These are phyloP conservation scores for Diplodus puntazzo DNA, from an alignment of 2,797 vertebrate species.

Conservation along the genomic window DNA sequence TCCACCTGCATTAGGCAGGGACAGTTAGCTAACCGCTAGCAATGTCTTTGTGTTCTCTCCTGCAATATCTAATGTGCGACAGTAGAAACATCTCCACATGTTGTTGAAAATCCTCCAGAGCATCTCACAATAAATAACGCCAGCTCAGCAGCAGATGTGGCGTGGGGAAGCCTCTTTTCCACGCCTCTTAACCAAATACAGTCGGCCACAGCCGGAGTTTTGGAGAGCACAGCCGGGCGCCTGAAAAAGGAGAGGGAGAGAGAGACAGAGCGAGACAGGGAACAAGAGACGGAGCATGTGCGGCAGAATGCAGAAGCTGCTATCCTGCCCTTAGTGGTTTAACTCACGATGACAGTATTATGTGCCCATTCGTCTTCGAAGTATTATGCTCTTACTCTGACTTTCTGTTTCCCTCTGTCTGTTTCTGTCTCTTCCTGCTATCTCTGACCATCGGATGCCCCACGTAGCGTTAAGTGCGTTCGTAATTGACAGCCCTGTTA, in stretches of 20 bases:
- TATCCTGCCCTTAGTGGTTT: constrained; percentile 71
- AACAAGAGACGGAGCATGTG: constrained; percentile 55
- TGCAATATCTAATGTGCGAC: constrained; percentile 75
- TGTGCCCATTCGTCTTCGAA: constrained; percentile 80
- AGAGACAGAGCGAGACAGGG: constrained; percentile 22
- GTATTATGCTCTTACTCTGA: constrained; percentile 70
- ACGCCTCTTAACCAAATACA: constrained; percentile 79
- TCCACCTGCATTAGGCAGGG: constrained; percentile 53
- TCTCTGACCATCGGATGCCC: constrained; percentile 65
- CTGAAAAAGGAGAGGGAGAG: constrained; percentile 41
- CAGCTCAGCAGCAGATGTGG: constrained; percentile 80
- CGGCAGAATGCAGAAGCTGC: constrained; percentile 67
- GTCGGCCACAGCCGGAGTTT: constrained; percentile 62
- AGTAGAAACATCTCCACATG: constrained; percentile 78
- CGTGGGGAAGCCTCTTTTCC: constrained; percentile 70
- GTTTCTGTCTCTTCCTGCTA: constrained; percentile 51
- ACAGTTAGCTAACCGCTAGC: constrained; percentile 40
- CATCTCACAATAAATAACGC: constrained; percentile 80
- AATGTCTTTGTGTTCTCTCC: constrained; percentile 47
- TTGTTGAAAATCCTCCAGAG: constrained; percentile 77
- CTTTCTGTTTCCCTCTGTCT: constrained; percentile 56
- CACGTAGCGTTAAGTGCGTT: constrained; percentile 74
- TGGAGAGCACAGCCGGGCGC: constrained; percentile 43
- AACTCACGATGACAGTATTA: constrained; percentile 82
- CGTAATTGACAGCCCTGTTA: constrained; percentile 78